Evolutionary conservation across 2,797 vertebrate species (phyloP).

Genomic region (Scyliorhinus canicula): DNA sequence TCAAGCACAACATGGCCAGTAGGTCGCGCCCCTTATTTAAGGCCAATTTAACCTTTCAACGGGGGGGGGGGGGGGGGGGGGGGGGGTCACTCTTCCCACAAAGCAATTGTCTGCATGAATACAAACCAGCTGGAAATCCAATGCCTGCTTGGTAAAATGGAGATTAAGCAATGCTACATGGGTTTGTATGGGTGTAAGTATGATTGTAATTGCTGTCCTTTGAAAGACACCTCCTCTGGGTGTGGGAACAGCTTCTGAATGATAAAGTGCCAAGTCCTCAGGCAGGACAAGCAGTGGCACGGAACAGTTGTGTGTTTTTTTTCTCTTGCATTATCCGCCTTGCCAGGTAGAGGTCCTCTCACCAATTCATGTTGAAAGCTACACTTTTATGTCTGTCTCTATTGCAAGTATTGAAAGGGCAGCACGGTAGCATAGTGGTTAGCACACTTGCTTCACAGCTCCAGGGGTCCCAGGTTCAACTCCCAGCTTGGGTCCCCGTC

Average conservation of each 20-base stretch:
- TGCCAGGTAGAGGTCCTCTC: background rate
- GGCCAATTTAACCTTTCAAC: too few relatives aligned
- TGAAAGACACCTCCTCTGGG: background rate
- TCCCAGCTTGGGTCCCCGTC: too few relatives aligned
- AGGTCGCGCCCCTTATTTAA: too few relatives aligned
- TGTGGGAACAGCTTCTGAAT: background rate
- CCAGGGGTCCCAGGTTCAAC: too few relatives aligned
- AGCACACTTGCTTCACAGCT: too few relatives aligned
- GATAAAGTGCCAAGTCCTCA: constrained; percentile 22
- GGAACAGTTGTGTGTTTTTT: background rate
- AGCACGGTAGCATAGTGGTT: too few relatives aligned
- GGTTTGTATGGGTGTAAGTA: background rate
- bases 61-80: too few relatives aligned
- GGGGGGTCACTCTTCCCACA: background rate
- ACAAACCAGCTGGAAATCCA: background rate
- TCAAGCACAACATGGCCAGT: too few relatives aligned
- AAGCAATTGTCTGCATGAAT: background rate
- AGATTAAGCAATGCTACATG: background rate
- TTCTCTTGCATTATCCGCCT: background rate
- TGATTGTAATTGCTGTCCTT: background rate
- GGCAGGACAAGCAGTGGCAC: constrained; percentile 13
- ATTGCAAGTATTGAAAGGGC: background rate
- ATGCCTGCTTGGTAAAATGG: background rate
- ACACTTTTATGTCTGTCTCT: background rate
- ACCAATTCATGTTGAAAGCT: background rate